Conservation (phyloP, 2,797 vertebrate species). For the Dallia pectoralis region DNA sequence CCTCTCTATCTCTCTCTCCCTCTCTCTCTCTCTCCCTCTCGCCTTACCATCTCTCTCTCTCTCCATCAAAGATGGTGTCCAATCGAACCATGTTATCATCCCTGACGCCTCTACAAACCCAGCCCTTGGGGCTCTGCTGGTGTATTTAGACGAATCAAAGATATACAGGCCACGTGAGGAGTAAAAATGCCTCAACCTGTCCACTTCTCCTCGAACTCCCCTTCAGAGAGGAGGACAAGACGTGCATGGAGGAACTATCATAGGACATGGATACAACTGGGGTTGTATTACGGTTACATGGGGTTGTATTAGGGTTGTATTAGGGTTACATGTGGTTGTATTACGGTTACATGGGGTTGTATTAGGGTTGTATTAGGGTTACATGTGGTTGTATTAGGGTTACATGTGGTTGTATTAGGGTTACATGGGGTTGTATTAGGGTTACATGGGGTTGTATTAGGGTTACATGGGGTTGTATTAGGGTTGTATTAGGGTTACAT, state of each 20-base stretch:
- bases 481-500: too few relatives aligned
- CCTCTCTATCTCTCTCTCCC: neutral
- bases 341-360: too few relatives aligned
- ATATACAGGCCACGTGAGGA: neutral
- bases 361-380: too few relatives aligned
- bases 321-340: too few relatives aligned
- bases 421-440: too few relatives aligned
- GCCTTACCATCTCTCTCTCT: too few relatives aligned
- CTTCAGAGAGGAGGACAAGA: neutral
- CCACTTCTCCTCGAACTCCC: neutral
- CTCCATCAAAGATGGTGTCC: neutral
- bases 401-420: too few relatives aligned
- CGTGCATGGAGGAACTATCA: neutral
- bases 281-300: neutral
- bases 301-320: neutral
- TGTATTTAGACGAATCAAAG: neutral
- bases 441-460: too few relatives aligned
- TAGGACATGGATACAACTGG: too few relatives aligned
- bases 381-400: too few relatives aligned
- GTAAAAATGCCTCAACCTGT: neutral
- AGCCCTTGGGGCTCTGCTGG: neutral
- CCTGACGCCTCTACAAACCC: neutral
- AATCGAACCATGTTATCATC: neutral
- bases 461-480: too few relatives aligned
- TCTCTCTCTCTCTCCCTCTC: neutral